phyloP scores from a whole-genome alignment of 2,888 invertebrate genomes.

The Ernsta delagoae region DNA sequence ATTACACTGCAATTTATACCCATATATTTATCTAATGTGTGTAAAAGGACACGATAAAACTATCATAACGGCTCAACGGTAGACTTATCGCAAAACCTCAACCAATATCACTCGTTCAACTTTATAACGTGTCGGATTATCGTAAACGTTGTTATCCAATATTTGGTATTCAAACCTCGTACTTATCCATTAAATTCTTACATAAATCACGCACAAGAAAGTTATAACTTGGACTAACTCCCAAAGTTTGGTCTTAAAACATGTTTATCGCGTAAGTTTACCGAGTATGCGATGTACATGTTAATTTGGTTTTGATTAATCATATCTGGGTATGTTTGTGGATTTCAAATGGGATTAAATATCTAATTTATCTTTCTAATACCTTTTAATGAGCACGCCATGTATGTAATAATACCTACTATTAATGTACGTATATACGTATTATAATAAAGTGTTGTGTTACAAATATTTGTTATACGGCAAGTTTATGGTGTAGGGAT shows the following conservation, averaged over 20 bases:
- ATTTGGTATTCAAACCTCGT: conserved; percentile 9
- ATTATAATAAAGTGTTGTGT: too few relatives aligned
- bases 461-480: too few relatives aligned
- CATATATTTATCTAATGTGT: too few relatives aligned
- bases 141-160: conserved; percentile 5
- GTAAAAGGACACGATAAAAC: too few relatives aligned
- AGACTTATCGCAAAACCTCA: too few relatives aligned
- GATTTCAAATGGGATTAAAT: background rate
- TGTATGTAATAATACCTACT: too few relatives aligned
- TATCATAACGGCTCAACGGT: too few relatives aligned
- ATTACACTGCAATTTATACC: too few relatives aligned
- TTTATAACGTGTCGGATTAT: background rate
- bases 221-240: conserved; percentile 18
- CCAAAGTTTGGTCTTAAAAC: conserved; percentile 30
- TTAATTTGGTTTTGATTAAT: conserved; percentile 35
- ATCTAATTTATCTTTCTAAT: background rate
- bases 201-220: conserved; percentile 17
- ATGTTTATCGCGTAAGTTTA: conserved; percentile 26
- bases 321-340: background rate
- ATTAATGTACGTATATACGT: too few relatives aligned
- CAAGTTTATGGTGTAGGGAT: too few relatives aligned
- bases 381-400: too few relatives aligned
- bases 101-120: background rate
- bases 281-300: conserved; percentile 29
- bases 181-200: conserved; percentile 4